Evolutionary conservation across 2,888 invertebrate genomes (phyloP).

Genomic region (Sisyra terminalis): DNA sequence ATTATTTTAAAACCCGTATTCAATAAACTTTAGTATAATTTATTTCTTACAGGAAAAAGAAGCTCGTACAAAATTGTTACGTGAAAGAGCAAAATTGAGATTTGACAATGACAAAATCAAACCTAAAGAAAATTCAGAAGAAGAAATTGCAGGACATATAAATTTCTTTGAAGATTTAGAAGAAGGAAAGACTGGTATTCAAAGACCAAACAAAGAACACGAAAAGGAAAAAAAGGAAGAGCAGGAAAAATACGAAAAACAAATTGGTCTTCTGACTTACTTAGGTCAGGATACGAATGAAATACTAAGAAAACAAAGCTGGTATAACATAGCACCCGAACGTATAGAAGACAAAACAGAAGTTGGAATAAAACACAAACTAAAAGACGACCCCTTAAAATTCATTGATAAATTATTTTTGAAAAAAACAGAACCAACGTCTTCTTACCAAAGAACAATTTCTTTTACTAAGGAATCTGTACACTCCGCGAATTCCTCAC

Average conservation of each 20-base stretch:
- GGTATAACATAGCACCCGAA: conserved; percentile 67
- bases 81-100: conserved; percentile 42
- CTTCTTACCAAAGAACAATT: neutral
- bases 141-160: conserved; percentile 37
- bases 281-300: conserved; percentile 87
- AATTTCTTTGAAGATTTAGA: conserved; percentile 81
- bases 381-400: conserved; percentile 54
- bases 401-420: conserved; percentile 42
- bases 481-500: neutral
- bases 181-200: conserved; percentile 43
- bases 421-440: conserved; percentile 17
- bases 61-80: conserved; percentile 54
- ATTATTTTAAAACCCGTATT: neutral
- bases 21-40: conserved; percentile 6
- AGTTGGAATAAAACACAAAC: conserved; percentile 45
- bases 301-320: conserved; percentile 65
- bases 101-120: conserved; percentile 19
- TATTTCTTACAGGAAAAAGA: conserved; percentile 53
- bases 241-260: conserved; percentile 92
- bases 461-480: neutral
- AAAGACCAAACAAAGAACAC: conserved; percentile 66
- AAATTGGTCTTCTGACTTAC: conserved; percentile 91
- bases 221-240: conserved; percentile 82
- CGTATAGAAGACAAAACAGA: conserved; percentile 24
- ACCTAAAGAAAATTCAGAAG: conserved; percentile 17